Conservation (phyloP, 2,888 invertebrate species). For the Drosophila mimetica region DNA sequence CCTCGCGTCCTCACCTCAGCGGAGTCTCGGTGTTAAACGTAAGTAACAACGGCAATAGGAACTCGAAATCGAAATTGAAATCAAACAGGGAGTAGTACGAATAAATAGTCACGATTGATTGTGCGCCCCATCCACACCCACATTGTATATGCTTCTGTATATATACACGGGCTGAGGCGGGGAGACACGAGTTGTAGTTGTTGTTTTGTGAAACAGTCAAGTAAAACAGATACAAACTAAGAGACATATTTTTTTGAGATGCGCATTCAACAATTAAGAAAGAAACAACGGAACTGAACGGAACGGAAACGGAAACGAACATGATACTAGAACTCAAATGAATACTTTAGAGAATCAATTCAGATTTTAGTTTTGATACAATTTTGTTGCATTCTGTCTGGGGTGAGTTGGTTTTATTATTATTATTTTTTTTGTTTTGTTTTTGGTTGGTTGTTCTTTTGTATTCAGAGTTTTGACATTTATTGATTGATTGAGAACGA, state of each 20-base stretch:
- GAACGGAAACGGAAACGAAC: conserved; percentile 40
- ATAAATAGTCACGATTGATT: conserved; percentile 26
- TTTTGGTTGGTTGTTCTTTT: conserved; percentile 61
- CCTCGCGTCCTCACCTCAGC: conserved; percentile 22
- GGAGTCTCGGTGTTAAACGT: conserved; percentile 28
- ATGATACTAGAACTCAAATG: conserved; percentile 49
- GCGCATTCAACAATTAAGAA: conserved; percentile 53
- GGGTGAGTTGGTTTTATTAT: conserved; percentile 45
- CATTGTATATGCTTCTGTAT: conserved; percentile 37
- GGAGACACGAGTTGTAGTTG: conserved; percentile 12
- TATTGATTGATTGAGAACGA: conserved; percentile 63
- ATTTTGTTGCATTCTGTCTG: conserved; percentile 55
- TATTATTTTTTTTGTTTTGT: conserved; percentile 44
- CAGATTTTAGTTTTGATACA: conserved; percentile 36
- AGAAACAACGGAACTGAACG: conserved; percentile 47
- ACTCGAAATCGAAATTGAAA: conserved; percentile 29
- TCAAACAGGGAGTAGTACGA: conserved; percentile 44
- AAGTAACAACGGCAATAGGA: conserved; percentile 29
- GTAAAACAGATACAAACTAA: conserved; percentile 65
- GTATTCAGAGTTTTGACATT: conserved; percentile 61
- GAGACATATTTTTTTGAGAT: conserved; percentile 57
- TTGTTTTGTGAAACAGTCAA: conserved; percentile 60
- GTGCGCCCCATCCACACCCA: conserved; percentile 43
- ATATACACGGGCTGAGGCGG: conserved; percentile 11
- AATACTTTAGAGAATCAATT: conserved; percentile 44